Evolutionary conservation across 2,888 invertebrate genomes (phyloP), one percentile per base, ranked within the genome.

Genomic region (Chrysolina oricalcia): DNA sequence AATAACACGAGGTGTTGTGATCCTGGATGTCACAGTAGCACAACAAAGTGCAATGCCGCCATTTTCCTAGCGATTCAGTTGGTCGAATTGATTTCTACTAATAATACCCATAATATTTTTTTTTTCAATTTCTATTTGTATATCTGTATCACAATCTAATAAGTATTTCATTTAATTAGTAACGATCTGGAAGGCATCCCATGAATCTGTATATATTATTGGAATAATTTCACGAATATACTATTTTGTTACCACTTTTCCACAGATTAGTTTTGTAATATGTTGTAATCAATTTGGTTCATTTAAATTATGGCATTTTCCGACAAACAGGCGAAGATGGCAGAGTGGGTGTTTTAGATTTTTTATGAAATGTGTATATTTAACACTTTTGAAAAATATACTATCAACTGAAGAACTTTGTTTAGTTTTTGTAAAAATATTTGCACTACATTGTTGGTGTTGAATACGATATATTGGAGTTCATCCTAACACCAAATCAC

Each of bases 191-290:
- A 35, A 59, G n/a, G 59, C 59, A 35, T 59, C 27, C n/a, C 9
- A 0, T 46, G 46, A 59, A 59, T n/a, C 48, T 27, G 63, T 62
- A 27, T 35, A 48, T 40, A 15, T 41, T 35, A 50, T 48, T 48
- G 17, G 4, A 27, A 9, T n/a, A 23, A 71, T 21, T 64, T 40
- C 15, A 59, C 15, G 35, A 62, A 27, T 65, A 76, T 78, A 80
- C 78, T 73, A 72, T 69, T 62, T 74, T 77, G 80, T 80, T 80
- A 80, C 80, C 80, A 80, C 70, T 72, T 75, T 21, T 72, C 17
- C 59, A 59, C 35, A 27, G 27, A 59, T 59, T 27, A 59, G 59
- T 59, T 27, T 43, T 35, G 40, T 72, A 66, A 66, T 72, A 23
- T 66, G 19, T 66, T 72, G 15, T 56, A 63, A 56, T 66, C 27